These are phyloP conservation scores for Macrobrachium nipponense DNA, from an alignment of 1,140 invertebrate genomes.

Conservation along the genomic window DNA sequence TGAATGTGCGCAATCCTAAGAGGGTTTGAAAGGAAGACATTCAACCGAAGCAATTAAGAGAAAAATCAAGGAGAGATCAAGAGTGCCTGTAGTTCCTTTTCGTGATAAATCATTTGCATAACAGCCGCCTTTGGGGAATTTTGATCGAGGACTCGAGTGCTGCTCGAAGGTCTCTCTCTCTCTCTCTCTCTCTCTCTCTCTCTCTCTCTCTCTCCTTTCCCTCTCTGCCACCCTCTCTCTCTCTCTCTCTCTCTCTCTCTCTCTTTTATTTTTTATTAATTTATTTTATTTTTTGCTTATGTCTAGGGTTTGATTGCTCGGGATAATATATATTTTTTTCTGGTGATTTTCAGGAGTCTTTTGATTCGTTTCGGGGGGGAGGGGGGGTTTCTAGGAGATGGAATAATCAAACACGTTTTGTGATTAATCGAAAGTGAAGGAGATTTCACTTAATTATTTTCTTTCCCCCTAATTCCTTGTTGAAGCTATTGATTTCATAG, in stretches of 20 bases:
- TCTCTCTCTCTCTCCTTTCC: neutral
- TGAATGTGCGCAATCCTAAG: neutral
- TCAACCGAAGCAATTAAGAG: constrained; percentile 58
- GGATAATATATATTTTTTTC: constrained; percentile 45
- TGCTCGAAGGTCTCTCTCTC: neutral
- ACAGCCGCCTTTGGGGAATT: constrained; percentile 26
- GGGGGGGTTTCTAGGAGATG: neutral
- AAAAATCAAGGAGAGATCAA: constrained; percentile 55
- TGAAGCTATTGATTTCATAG: too few species aligned
- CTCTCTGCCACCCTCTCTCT: too few species aligned
- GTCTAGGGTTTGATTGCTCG: constrained; percentile 39
- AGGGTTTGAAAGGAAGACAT: constrained; percentile 46
- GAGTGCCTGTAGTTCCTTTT: constrained; percentile 40
- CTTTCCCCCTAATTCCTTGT: too few species aligned
- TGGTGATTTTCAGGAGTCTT: constrained; percentile 26
- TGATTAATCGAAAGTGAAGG: constrained; percentile 13
- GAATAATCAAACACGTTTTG: neutral
- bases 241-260: neutral
- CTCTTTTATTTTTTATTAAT: neutral
- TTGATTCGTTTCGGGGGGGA: neutral
- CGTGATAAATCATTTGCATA: constrained; percentile 60
- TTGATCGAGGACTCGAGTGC: constrained; percentile 24
- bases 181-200: neutral
- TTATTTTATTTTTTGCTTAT: constrained; percentile 7
- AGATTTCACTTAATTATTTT: neutral